These are phyloP conservation scores for Scortum barcoo DNA, from an alignment of 2,113 vertebrate genomes.

Conservation along the genomic window DNA sequence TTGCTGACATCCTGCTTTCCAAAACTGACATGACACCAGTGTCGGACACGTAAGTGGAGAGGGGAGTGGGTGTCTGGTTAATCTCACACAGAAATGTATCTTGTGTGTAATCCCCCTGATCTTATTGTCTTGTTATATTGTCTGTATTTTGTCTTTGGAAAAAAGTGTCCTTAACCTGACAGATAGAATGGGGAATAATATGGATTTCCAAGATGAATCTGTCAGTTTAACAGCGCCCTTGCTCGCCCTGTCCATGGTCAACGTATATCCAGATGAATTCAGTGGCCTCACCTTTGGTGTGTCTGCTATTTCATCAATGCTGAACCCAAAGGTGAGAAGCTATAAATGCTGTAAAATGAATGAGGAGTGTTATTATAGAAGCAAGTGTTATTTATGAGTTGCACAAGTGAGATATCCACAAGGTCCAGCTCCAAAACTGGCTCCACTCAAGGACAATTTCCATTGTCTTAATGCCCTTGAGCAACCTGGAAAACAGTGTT, in stretches of 20 bases:
- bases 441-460: not conserved
- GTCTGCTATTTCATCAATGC: conserved; percentile 64
- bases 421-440: not conserved
- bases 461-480: not conserved
- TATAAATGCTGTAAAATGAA: not conserved
- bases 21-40: conserved; percentile 66
- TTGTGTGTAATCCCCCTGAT: not conserved
- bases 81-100: not conserved
- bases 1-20: conserved; percentile 76
- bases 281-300: conserved; percentile 87
- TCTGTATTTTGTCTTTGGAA: conserved; percentile 7
- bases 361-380: not conserved
- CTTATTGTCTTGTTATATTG: not conserved
- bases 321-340: conserved; percentile 83
- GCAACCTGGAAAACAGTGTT: not conserved
- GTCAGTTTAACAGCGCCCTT: conserved; percentile 72
- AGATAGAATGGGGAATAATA: conserved; percentile 85
- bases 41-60: conserved; percentile 72
- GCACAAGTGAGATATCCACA: not conserved
- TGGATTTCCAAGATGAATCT: conserved; percentile 80
- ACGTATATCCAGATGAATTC: conserved; percentile 79
- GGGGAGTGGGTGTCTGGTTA: not conserved
- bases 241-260: conserved; percentile 84
- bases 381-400: not conserved
- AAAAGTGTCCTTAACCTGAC: conserved; percentile 87